Base-by-base conservation (phyloP, 2,797 vertebrate genomes). In the Rachycentron canadum region DNA sequence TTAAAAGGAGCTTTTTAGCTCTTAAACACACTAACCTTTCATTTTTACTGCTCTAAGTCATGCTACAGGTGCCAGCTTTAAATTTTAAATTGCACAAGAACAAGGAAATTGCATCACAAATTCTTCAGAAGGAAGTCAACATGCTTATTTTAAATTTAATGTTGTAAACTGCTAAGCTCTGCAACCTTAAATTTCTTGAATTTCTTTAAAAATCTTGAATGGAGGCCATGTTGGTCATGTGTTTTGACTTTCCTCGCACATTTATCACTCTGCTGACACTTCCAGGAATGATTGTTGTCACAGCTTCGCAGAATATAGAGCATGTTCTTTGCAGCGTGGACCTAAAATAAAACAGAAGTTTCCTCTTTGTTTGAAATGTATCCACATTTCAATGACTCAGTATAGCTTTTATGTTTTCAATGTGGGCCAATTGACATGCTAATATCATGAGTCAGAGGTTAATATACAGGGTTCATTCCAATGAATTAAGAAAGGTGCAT, bases 251-350 rank as follows among this genome's bases (percentile, higher is more conserved):
- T 43, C 75, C 13, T 77, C 19, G 56, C 53, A 82, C 23, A 58
- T 77, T 83, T 58, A 65, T 85, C 81, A 67, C 81, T 75, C 23
- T 47, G 17, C 61, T 61, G 63, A 75, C 81, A 87, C 80, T 93
- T 94, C 91, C 85, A 88, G 75, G 91, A 92, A 94, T 1, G 26
- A 77, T 62, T 28, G 25, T 36, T 77, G 84, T 85, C 80, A 77
- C 16, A 4, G 69, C 57, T 91, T 86, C 76, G 40, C 76, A 90
- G 88, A 90, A 92, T 75, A 61, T 43, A 41, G 47, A 82, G 50
- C 75, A 58, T 57, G 40, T 57, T 78, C 79, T 89, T 74, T 69
- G 85, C 50, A 63, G 38, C 19, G 1, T 5, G 16, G 17, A 36
- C 66, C 36, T 61, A 87, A 93, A 92, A 91, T 89, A 84, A 83